Evolutionary conservation across 2,797 vertebrate species (phyloP).

Genomic region (Schizothorax lantsangensis): DNA sequence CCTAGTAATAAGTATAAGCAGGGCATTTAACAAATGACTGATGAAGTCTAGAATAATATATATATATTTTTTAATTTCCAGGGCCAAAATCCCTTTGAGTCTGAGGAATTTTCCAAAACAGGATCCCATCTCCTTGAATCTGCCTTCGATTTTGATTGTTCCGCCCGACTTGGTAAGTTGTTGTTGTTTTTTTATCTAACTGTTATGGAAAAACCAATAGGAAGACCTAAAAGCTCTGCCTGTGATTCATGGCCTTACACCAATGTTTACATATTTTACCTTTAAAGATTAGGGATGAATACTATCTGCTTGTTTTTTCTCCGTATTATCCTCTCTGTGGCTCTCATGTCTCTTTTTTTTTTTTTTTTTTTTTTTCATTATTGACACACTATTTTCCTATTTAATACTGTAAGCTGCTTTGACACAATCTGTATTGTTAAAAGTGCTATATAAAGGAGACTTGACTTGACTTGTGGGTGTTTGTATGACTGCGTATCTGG

Average conservation of each 20-base stretch:
- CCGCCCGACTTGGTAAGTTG: constrained; percentile 86
- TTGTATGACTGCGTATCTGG: neutral
- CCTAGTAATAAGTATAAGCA: neutral
- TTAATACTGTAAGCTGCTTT: neutral
- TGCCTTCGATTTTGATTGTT: constrained; percentile 89
- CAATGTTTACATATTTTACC: neutral
- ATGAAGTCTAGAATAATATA: neutral
- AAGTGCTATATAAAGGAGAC: too few relatives aligned
- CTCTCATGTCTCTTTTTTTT: too few relatives aligned
- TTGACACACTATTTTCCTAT: too few relatives aligned
- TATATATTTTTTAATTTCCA: constrained; percentile 60
- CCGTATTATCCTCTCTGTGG: neutral
- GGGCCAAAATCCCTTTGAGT: constrained; percentile 95
- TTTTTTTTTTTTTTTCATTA: too few relatives aligned
- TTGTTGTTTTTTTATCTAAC: neutral
- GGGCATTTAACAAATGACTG: neutral
- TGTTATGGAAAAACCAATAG: neutral
- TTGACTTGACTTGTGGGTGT: neutral
- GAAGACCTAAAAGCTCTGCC: neutral
- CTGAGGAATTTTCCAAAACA: constrained; percentile 87
- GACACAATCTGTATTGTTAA: too few relatives aligned
- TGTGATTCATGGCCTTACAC: neutral
- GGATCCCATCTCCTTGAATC: constrained; percentile 86
- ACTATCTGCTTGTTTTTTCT: neutral
- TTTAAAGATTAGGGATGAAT: neutral